Conservation (phyloP, 2,888 invertebrate species). For the Microctonus aethiopoides region DNA sequence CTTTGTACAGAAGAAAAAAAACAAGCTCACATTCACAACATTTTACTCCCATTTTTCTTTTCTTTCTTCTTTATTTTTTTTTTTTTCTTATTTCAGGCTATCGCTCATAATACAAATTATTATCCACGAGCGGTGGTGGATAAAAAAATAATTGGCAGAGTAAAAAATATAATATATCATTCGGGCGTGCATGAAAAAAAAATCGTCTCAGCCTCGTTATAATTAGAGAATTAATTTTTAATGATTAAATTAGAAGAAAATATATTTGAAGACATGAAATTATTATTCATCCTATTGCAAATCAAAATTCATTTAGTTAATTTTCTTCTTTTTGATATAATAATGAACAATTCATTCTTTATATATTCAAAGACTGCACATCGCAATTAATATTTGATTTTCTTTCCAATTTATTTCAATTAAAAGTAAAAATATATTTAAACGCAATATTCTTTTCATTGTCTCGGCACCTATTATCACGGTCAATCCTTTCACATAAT, state of each 20-base stretch:
- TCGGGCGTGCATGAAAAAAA: constrained; percentile 14
- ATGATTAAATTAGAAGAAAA: not conserved
- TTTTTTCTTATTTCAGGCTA: not conserved
- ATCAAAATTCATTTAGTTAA: not conserved
- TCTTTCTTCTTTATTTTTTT: not conserved
- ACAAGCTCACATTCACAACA: constrained; percentile 17
- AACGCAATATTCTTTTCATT: not conserved
- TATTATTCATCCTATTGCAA: not conserved
- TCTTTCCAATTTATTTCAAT: not conserved
- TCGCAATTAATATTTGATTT: constrained; percentile 4
- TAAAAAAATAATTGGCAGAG: constrained; percentile 20
- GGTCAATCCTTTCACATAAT: not conserved
- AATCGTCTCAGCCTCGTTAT: too few relatives aligned
- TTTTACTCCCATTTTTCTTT: too few relatives aligned
- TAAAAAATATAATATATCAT: constrained; percentile 13
- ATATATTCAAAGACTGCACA: constrained; percentile 27
- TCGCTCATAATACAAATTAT: constrained; percentile 12
- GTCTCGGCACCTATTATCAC: not conserved
- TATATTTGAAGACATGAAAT: not conserved
- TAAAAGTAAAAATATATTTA: not conserved
- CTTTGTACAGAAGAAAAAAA: constrained; percentile 36
- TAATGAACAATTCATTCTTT: not conserved
- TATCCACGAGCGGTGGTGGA: constrained; percentile 5
- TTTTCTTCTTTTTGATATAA: not conserved
- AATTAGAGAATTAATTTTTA: not conserved